These are phyloP conservation scores for Notarius quadriscutis DNA, from an alignment of 2,113 vertebrate species.

Conservation along the genomic window DNA sequence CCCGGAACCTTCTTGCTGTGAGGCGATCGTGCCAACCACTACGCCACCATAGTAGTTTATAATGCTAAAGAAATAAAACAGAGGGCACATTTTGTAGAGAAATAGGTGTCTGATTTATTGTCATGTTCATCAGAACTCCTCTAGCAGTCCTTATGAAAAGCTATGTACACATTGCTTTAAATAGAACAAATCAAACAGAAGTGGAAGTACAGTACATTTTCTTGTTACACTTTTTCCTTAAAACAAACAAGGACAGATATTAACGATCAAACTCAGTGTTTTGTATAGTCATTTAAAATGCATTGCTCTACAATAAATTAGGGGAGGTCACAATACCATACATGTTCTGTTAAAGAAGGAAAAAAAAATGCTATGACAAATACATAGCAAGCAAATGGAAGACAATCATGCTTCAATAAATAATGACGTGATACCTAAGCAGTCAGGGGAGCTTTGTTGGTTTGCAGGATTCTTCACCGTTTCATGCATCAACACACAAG, in stretches of 20 bases:
- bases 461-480: slow-evolving; percentile 6
- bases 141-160: slow-evolving; percentile 65
- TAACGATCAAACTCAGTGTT: slow-evolving; percentile 32
- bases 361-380: background rate
- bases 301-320: background rate
- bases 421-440: background rate
- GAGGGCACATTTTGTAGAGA: slow-evolving; percentile 63
- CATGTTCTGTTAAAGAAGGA: background rate
- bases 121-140: slow-evolving; percentile 57
- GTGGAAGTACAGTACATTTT: slow-evolving; percentile 52
- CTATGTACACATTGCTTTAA: slow-evolving; percentile 65
- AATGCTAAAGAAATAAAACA: background rate
- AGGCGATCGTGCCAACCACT: too few relatives aligned
- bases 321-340: background rate
- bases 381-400: slow-evolving; percentile 30
- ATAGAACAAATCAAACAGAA: slow-evolving; percentile 52
- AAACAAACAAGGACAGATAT: slow-evolving; percentile 33
- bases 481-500: slow-evolving; percentile 27
- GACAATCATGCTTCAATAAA: background rate
- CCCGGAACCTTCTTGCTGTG: too few relatives aligned
- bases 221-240: slow-evolving; percentile 43
- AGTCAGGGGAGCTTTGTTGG: background rate
- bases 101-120: slow-evolving; percentile 72
- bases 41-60: background rate
- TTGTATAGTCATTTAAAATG: slow-evolving; percentile 30